Evolutionary conservation across 2,113 vertebrate species (phyloP).

Genomic region (Aegotheles bennettii): DNA sequence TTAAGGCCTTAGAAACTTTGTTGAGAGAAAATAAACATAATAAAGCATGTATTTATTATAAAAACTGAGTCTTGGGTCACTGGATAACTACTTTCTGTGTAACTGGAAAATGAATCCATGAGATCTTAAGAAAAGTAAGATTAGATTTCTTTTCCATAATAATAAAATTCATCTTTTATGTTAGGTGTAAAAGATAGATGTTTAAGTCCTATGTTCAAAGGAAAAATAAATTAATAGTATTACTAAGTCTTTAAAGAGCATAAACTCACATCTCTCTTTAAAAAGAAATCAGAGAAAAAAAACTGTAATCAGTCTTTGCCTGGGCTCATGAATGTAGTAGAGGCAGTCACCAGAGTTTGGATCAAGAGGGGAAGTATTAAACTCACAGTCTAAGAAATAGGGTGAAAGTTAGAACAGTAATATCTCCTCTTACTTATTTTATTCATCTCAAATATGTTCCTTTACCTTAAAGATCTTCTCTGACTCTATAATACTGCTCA

Average conservation of each 20-base stretch:
- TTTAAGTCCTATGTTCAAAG: background rate
- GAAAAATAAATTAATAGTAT: background rate
- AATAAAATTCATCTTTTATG: background rate
- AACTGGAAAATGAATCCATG: background rate
- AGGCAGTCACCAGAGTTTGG: background rate
- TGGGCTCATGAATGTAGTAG: background rate
- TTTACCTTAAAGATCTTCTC: background rate
- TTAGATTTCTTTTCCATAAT: background rate
- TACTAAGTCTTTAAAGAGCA: background rate
- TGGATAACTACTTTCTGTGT: background rate
- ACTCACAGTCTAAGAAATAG: background rate
- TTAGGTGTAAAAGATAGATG: background rate
- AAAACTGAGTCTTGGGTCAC: background rate
- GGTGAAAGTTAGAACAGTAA: background rate
- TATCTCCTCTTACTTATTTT: background rate
- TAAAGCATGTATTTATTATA: background rate
- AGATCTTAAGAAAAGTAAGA: background rate
- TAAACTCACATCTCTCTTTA: background rate
- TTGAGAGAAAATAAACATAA: background rate
- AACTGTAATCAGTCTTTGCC: background rate
- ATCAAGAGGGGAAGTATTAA: accelerated
- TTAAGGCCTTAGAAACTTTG: background rate
- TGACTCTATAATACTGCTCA: background rate
- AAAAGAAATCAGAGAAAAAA: background rate
- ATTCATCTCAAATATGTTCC: background rate